Evolutionary conservation across 2,113 vertebrate species (phyloP), one percentile per base, ranked within the genome.

Genomic region (Tauraco erythrolophus): DNA sequence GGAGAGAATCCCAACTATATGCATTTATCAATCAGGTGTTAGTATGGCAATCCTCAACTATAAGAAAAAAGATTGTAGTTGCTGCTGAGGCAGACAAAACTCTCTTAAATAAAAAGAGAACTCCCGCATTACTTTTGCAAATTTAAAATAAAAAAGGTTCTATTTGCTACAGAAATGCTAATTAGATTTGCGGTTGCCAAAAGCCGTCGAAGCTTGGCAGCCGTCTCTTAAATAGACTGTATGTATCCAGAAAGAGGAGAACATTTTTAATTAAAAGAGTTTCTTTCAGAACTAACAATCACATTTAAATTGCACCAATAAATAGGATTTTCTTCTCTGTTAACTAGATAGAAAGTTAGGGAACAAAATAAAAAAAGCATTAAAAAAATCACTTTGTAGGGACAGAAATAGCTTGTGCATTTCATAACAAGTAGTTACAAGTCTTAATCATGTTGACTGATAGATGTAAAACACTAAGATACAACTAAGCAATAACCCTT

Each of bases 151-250:
- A 78, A 80, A 78, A 84, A 91, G 77, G 77, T 71, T 91, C 64
- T 89, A 45, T 89, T 78, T 89, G 92, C 84, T 65, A 78, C 60
- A 96, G 89, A 94, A 91, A 97, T 87, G 91, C 84, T 95, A 95
- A 96, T 96, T 75, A 91, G 89, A 91, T 24, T 81, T 0, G 0
- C 0, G 0, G 78, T 35, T 95, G 93, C 93, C 94, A 96, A 74
- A 85, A 94, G 76, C 77, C 89, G 86, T 78, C 91, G 70, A 74
- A 96, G 84, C 83, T 91, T 92, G 76, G 93, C 96, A 95, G 77
- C 48, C 19, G 0, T 35, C 58, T 94, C 89, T 70, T 84, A 95
- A 95, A 92, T 48, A 96, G 77, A 92, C 43, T 75, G 81, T 33
- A 92, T 56, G 53, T 60, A 94, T 71, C 80, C 89, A 96, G 87